Conservation (phyloP, 2,888 invertebrate genomes). For the Dicyrtomina minuta region DNA sequence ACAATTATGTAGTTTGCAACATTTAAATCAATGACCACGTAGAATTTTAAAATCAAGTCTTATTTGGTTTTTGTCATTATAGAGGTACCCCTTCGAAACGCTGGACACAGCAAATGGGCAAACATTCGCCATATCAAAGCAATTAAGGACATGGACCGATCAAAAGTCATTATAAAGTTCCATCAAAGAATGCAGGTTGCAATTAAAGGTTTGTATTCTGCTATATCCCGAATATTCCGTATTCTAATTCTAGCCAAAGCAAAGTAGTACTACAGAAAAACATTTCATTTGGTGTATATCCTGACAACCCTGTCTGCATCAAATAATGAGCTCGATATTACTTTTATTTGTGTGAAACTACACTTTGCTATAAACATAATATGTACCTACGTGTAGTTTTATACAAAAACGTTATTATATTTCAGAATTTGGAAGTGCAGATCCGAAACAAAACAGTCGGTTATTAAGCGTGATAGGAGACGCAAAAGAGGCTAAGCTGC, state of each 20-base stretch:
- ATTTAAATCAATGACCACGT: too few species aligned
- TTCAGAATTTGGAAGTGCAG: conserved; percentile 64
- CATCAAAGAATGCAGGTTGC: conserved; percentile 64
- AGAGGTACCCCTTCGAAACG: conserved; percentile 54
- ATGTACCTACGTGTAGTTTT: too few species aligned
- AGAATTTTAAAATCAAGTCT: too few species aligned
- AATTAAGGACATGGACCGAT: conserved; percentile 64
- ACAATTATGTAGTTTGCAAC: too few species aligned
- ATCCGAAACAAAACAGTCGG: conserved; percentile 64
- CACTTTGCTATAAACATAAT: conserved; percentile 15
- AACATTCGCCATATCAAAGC: conserved; percentile 73
- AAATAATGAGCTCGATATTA: too few species aligned
- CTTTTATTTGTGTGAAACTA: too few species aligned
- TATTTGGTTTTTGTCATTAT: background rate
- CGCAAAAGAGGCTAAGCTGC: conserved; percentile 66
- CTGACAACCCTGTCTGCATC: too few species aligned
- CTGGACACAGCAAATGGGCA: conserved; percentile 77
- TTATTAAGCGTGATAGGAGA: conserved; percentile 65
- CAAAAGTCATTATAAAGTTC: conserved; percentile 59
- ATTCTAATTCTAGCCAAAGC: conserved; percentile 1
- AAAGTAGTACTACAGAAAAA: too few species aligned
- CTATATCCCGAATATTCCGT: background rate
- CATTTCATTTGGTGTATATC: too few species aligned
- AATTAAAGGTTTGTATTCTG: conserved; percentile 60
- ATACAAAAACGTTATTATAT: too few species aligned